phyloP scores from a whole-genome alignment of 2,888 invertebrate species.

The Temnothorax rugatulus region DNA sequence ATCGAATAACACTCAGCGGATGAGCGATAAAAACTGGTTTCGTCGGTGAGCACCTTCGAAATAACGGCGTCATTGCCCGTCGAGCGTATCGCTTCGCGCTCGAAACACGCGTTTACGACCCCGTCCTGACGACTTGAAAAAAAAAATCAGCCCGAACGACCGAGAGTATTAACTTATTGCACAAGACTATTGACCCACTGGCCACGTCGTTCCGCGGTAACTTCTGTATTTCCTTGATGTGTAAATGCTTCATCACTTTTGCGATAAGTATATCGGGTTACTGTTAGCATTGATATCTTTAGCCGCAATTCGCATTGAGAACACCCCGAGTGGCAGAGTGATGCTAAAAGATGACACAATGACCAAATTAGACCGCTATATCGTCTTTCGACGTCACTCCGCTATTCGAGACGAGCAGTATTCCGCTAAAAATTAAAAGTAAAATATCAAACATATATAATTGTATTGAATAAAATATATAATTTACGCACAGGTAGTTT shows the following conservation, averaged over 20 bases:
- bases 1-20: slow-evolving; percentile 70
- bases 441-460: not conserved
- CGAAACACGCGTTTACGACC: slow-evolving; percentile 57
- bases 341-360: not conserved
- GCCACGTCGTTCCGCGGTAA: slow-evolving; percentile 11
- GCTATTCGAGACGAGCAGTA: not conserved
- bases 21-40: slow-evolving; percentile 78
- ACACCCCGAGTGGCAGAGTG: not conserved
- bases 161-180: slow-evolving; percentile 24
- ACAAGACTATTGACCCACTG: slow-evolving; percentile 61
- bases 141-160: slow-evolving; percentile 28
- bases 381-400: not conserved
- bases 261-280: slow-evolving; percentile 15
- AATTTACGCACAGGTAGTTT: not conserved
- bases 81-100: slow-evolving; percentile 48
- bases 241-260: not conserved
- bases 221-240: slow-evolving; percentile 18
- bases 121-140: slow-evolving; percentile 58
- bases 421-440: not conserved
- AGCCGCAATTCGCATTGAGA: not conserved
- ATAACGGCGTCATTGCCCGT: slow-evolving; percentile 68
- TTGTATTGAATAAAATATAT: not conserved
- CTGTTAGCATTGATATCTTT: slow-evolving; percentile 6
- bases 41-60: slow-evolving; percentile 65
- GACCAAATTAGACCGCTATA: not conserved